phyloP scores from a whole-genome alignment of 2,797 vertebrate species.

The Pitangus sulphuratus region DNA sequence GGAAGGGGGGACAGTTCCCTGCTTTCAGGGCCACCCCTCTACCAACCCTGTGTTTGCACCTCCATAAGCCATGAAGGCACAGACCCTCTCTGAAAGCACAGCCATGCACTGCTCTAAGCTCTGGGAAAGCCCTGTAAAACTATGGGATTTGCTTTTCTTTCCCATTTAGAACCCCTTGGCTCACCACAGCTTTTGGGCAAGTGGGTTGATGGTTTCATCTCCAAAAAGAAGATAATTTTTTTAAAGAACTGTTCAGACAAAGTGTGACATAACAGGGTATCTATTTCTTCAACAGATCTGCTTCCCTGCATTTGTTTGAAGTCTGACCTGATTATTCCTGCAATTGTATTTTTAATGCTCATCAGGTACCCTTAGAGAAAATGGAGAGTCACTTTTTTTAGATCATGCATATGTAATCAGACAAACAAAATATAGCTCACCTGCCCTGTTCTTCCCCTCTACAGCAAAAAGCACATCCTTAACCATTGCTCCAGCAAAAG shows the following conservation, averaged over 20 bases:
- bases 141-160: not conserved
- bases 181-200: not conserved
- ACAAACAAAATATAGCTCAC: constrained; percentile 54
- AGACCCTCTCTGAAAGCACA: not conserved
- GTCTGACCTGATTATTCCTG: constrained; percentile 58
- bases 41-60: not conserved
- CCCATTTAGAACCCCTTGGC: not conserved
- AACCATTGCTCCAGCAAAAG: not conserved
- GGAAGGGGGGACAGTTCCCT: not conserved
- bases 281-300: constrained; percentile 50
- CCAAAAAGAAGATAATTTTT: not conserved
- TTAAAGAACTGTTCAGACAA: not conserved
- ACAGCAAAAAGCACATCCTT: not conserved
- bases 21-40: too few species aligned
- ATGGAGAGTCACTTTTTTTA: constrained; percentile 49
- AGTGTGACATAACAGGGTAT: constrained; percentile 7
- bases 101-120: not conserved
- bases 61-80: not conserved
- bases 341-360: constrained; percentile 60
- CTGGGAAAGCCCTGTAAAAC: not conserved
- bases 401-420: constrained; percentile 39
- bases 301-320: constrained; percentile 50
- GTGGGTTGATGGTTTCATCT: not conserved
- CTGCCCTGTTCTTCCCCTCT: constrained; percentile 17
- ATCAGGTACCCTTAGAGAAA: constrained; percentile 55